Conservation (phyloP, 2,888 invertebrate genomes). For the Nycteola revayana region DNA sequence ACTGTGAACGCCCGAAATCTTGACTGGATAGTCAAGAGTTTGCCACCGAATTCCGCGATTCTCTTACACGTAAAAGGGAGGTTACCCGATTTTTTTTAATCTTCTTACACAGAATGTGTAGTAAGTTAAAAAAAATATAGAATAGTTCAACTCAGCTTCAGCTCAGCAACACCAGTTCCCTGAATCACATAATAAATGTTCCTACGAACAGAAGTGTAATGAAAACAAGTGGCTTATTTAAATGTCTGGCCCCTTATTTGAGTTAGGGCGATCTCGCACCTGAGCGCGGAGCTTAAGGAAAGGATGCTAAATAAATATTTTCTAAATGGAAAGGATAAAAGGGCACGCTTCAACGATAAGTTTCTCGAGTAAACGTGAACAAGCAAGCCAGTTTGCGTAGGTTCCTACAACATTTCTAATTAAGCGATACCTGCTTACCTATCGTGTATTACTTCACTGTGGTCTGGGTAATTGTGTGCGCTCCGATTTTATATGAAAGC, state of each 20-base stretch:
- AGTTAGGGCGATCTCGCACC: constrained; percentile 73
- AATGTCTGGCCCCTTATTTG: constrained; percentile 71
- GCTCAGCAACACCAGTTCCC: constrained; percentile 24
- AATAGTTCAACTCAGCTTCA: no score
- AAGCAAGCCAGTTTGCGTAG: constrained; percentile 62
- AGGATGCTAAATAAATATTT: constrained; percentile 79
- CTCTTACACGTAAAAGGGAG: no score
- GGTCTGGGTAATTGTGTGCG: constrained; percentile 25
- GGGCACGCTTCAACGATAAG: constrained; percentile 70
- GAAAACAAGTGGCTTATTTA: constrained; percentile 70
- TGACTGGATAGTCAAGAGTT: no score
- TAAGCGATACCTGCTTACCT: constrained; percentile 53
- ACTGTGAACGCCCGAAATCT: no score
- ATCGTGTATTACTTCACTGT: constrained; percentile 31
- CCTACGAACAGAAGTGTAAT: constrained; percentile 49
- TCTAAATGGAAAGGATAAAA: constrained; percentile 71
- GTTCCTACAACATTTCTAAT: constrained; percentile 63
- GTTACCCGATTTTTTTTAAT: no score
- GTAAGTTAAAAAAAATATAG: no score
- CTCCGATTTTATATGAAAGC: constrained; percentile 19
- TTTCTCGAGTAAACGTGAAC: constrained; percentile 59
- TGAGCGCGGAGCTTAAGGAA: constrained; percentile 71
- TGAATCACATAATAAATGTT: constrained; percentile 33
- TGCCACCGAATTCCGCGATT: no score
- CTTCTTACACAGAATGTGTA: no score